Conservation (phyloP, 2,113 vertebrate genomes). For the Empidonax alnorum region DNA sequence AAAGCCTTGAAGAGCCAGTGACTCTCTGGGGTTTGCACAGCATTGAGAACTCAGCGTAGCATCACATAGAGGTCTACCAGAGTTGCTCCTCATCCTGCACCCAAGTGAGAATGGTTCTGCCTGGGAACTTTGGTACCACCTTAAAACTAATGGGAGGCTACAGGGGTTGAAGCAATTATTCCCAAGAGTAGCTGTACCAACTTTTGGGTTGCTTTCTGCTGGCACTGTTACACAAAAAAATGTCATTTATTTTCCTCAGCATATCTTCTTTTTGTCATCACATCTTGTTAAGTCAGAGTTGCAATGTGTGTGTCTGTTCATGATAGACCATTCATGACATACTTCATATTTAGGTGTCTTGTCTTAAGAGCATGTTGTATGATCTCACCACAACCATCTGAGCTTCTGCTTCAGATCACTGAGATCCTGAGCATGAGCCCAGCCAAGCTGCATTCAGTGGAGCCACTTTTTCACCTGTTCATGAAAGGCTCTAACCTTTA, state of each 20-base stretch:
- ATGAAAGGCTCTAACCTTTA: not conserved
- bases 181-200: not conserved
- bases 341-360: not conserved
- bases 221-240: not conserved
- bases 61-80: rapidly evolving
- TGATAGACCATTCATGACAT: rapidly evolving
- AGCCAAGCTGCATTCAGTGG: not conserved
- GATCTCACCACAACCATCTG: not conserved
- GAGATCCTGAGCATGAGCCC: not conserved
- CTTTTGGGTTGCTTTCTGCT: not conserved
- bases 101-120: not conserved
- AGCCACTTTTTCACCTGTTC: not conserved
- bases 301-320: not conserved
- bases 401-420: not conserved
- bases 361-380: rapidly evolving
- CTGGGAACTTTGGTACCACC: not conserved
- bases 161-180: not conserved
- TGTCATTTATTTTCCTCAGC: not conserved
- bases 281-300: not conserved
- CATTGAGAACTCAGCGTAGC: not conserved
- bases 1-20: not conserved
- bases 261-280: not conserved
- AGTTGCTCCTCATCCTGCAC: not conserved
- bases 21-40: not conserved
- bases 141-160: not conserved